Percentiles rank a stretch among this genome's conserved stretches.
Conservation (phyloP, 2,888 invertebrate genomes). For the Tridacna gigas region DNA sequence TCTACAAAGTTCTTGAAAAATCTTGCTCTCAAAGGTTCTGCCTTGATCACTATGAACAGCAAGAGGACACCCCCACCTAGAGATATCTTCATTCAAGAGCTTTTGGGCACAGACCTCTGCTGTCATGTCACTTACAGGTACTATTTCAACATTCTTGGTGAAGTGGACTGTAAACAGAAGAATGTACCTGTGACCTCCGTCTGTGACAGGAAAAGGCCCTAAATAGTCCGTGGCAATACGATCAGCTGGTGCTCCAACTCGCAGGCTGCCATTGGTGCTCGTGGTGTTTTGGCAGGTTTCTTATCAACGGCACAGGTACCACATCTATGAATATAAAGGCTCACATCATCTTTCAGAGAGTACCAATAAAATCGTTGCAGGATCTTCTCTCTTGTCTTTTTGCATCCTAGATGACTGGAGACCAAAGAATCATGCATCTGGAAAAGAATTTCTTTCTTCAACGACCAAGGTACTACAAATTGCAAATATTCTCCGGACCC, state of each 20-base stretch:
- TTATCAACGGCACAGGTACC: slow-evolving; percentile 40
- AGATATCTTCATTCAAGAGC: slow-evolving; percentile 38
- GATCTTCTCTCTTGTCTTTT: slow-evolving; percentile 2
- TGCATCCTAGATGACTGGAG: slow-evolving; percentile 11
- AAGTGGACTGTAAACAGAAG: slow-evolving; percentile 25
- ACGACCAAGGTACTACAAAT: background rate
- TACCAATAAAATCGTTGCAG: slow-evolving; percentile 7
- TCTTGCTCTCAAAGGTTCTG: slow-evolving; percentile 42
- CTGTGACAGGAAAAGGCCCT: slow-evolving; percentile 30
- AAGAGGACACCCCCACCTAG: slow-evolving; percentile 39
- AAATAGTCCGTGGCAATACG: slow-evolving; percentile 18
- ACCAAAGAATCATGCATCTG: slow-evolving; percentile 7
- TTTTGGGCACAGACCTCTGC: slow-evolving; percentile 25
- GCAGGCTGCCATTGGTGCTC: slow-evolving; percentile 1
- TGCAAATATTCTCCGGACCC: background rate
- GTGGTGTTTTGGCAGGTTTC: slow-evolving; percentile 38
- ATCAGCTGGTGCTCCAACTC: slow-evolving; percentile 37
- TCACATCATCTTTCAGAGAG: slow-evolving; percentile 32
- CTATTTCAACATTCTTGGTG: slow-evolving; percentile 27
- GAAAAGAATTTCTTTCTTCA: background rate
- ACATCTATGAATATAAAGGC: slow-evolving; percentile 18
- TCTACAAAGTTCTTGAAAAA: slow-evolving; percentile 38
- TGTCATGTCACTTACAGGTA: slow-evolving; percentile 8
- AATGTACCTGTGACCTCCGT: slow-evolving; percentile 21
- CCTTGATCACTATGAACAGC: slow-evolving; percentile 45